Percentiles rank a stretch among this genome's conserved stretches.
phyloP scores from a whole-genome alignment of 2,113 vertebrate species.

The Urocolius indicus region DNA sequence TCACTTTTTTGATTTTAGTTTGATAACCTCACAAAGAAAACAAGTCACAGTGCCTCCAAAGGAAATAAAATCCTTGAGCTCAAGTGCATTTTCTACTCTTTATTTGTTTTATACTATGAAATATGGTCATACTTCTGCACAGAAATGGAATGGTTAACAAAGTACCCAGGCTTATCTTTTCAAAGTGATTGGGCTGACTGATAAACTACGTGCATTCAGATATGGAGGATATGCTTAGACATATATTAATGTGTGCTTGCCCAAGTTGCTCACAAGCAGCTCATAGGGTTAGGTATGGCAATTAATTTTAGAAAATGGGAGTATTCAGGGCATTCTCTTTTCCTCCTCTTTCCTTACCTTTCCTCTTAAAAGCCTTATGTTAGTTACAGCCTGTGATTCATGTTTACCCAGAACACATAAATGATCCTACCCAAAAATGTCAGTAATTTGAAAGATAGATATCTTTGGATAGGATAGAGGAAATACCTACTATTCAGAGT shows the following conservation, averaged over 20 bases:
- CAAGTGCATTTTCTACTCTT: neutral
- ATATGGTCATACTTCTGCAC: neutral
- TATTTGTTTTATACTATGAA: neutral
- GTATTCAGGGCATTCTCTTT: neutral
- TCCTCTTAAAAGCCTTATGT: neutral
- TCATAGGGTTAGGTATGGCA: neutral
- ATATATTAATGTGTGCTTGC: neutral
- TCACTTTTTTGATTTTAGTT: neutral
- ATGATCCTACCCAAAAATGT: neutral
- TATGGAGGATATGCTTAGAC: neutral
- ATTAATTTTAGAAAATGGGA: neutral
- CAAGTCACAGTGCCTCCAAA: neutral
- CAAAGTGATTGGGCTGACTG: neutral
- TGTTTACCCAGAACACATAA: neutral
- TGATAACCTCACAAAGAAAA: neutral
- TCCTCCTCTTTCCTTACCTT: neutral
- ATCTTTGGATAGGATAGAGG: neutral
- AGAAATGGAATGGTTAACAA: neutral
- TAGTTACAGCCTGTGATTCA: neutral
- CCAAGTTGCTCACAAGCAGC: neutral
- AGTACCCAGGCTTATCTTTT: neutral
- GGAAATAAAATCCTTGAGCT: neutral
- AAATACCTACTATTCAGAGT: neutral
- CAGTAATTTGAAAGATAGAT: neutral
- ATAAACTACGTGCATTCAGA: neutral